Percentiles rank a stretch among this genome's conserved stretches.
Conservation (phyloP, 1,140 invertebrate species). For the Cydia pomonella region DNA sequence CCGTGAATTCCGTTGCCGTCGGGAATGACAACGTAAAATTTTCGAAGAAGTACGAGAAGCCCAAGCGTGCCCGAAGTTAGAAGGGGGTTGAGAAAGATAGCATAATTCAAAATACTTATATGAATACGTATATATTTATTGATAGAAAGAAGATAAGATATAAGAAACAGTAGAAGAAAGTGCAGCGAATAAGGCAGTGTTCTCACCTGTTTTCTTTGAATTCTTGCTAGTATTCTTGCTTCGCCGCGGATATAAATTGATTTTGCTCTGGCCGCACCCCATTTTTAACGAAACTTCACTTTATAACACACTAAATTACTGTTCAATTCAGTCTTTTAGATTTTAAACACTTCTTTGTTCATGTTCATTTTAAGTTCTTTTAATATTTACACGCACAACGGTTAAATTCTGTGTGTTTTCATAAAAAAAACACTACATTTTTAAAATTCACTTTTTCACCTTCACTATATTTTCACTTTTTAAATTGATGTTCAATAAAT, state of each 20-base stretch:
- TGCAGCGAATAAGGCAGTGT: neutral
- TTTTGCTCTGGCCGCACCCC: slow-evolving; percentile 81
- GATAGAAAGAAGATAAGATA: neutral
- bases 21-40: too few relatives aligned
- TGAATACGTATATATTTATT: slow-evolving; percentile 16
- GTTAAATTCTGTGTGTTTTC: neutral
- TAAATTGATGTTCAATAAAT: neutral
- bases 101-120: neutral
- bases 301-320: neutral
- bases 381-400: neutral
- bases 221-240: slow-evolving; percentile 79
- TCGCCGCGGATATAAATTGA: slow-evolving; percentile 77
- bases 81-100: neutral
- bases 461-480: neutral
- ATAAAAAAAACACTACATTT: neutral
- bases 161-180: neutral
- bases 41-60: too few relatives aligned
- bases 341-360: slow-evolving; percentile 22
- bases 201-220: slow-evolving; percentile 78
- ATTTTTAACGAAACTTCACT: slow-evolving; percentile 54
- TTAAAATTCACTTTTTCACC: neutral
- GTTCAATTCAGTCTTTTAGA: neutral
- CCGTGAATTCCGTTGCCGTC: too few relatives aligned
- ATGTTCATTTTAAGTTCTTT: neutral
- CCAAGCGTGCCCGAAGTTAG: neutral